Conservation (phyloP, 2,113 vertebrate species). For the Leptodactylus fuscus region DNA sequence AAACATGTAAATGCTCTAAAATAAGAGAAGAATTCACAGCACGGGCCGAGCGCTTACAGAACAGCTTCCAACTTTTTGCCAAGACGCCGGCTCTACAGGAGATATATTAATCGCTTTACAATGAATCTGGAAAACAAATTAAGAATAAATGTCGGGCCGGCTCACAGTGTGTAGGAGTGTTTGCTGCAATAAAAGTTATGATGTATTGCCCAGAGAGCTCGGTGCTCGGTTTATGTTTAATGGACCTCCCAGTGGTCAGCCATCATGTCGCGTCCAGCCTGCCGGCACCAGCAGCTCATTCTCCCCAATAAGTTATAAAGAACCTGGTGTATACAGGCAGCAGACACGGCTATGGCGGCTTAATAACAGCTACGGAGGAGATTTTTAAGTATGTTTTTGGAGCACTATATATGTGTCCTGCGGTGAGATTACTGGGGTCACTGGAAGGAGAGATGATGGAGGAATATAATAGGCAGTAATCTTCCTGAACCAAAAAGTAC, state of each 20-base stretch:
- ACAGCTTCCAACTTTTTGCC: neutral
- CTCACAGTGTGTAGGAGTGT: constrained; percentile 7
- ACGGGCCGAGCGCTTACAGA: no score
- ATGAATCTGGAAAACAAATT: constrained; percentile 38
- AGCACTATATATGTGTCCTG: no score
- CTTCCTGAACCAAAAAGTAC: no score
- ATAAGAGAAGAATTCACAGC: neutral
- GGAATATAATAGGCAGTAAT: no score
- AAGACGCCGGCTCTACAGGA: neutral
- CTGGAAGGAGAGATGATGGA: no score
- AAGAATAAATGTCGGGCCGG: neutral
- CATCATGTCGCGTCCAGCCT: neutral
- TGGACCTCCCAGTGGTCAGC: constrained; percentile 20
- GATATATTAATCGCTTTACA: constrained; percentile 1
- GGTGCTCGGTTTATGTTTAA: neutral
- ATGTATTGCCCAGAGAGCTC: constrained; percentile 3
- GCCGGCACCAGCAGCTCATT: neutral
- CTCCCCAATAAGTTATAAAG: neutral
- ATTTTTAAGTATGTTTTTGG: no score
- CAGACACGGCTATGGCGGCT: neutral
- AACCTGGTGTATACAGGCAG: neutral
- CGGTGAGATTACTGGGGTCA: no score
- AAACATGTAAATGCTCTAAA: no score
- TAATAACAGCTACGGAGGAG: no score
- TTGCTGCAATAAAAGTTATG: neutral